phyloP scores from a whole-genome alignment of 2,888 invertebrate genomes.

The Odontomyia ornata region DNA sequence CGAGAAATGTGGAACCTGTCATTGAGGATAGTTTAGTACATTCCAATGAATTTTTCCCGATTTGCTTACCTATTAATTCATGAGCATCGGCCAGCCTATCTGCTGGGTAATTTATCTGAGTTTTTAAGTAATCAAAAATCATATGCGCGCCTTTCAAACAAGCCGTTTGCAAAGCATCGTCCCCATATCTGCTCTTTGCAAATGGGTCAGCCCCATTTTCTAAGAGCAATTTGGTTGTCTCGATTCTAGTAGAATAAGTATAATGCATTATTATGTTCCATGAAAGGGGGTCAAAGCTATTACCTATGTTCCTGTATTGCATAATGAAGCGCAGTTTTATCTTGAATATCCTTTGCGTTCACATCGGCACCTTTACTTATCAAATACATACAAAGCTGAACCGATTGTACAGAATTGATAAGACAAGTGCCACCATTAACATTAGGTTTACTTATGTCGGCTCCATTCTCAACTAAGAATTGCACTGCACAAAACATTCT shows the following conservation, averaged over 20 bases:
- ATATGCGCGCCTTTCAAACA: slow-evolving; percentile 81
- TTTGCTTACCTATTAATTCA: slow-evolving; percentile 76
- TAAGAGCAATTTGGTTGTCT: slow-evolving; percentile 83
- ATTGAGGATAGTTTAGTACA: not conserved
- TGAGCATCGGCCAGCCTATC: slow-evolving; percentile 84
- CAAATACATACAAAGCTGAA: slow-evolving; percentile 80
- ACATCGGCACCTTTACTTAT: slow-evolving; percentile 82
- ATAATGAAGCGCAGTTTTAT: slow-evolving; percentile 91
- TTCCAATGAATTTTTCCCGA: not conserved
- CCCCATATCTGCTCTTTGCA: slow-evolving; percentile 80
- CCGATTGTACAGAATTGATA: slow-evolving; percentile 91
- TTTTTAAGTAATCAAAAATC: slow-evolving; percentile 76
- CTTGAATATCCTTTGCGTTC: slow-evolving; percentile 88
- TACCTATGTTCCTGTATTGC: slow-evolving; percentile 84
- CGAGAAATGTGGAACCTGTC: slow-evolving; percentile 79
- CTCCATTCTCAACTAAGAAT: slow-evolving; percentile 79
- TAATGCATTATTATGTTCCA: not conserved
- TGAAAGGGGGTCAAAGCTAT: too few species aligned
- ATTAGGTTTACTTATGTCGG: slow-evolving; percentile 85
- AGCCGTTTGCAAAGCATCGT: slow-evolving; percentile 89
- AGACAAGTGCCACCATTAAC: slow-evolving; percentile 93
- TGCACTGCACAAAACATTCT: slow-evolving; percentile 67
- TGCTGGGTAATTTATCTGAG: slow-evolving; percentile 69
- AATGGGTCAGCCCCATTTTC: slow-evolving; percentile 82
- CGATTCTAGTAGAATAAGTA: slow-evolving; percentile 69